Conservation (phyloP, 92 coral and sea anemone genomes). For the Metridium senile region DNA sequence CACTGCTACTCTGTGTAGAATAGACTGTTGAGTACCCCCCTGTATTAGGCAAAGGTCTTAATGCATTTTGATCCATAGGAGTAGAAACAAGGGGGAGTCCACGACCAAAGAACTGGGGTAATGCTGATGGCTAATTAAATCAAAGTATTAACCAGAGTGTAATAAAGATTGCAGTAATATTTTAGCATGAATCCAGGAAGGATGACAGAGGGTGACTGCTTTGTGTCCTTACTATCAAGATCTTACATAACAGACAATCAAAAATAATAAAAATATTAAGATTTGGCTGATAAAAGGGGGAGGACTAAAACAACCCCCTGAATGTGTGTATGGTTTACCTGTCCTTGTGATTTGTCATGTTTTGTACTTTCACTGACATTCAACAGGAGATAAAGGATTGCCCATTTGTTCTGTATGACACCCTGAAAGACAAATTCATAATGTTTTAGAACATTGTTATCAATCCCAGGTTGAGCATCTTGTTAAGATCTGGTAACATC, state of each 20-base stretch:
- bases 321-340: too few species aligned
- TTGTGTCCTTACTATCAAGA: too few species aligned
- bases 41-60: constrained; percentile 43
- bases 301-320: too few species aligned
- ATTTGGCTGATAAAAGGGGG: too few species aligned
- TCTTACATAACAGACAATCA: too few species aligned
- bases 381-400: constrained; percentile 82
- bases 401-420: constrained; percentile 86
- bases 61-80: constrained; percentile 60
- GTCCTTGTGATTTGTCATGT: constrained; percentile 56
- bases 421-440: constrained; percentile 46
- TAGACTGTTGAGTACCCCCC: constrained; percentile 65
- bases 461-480: too few species aligned
- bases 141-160: background rate
- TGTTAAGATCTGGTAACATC: too few species aligned
- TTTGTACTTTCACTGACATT: constrained; percentile 72
- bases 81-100: constrained; percentile 88
- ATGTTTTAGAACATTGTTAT: too few species aligned
- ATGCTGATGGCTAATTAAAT: constrained; percentile 2
- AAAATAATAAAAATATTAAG: too few species aligned
- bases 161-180: background rate
- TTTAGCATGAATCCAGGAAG: background rate
- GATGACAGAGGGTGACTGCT: too few species aligned
- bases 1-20: constrained; percentile 88
- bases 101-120: constrained; percentile 79